Conservation (phyloP, 2,113 vertebrate genomes). For the Mirounga angustirostris region DNA sequence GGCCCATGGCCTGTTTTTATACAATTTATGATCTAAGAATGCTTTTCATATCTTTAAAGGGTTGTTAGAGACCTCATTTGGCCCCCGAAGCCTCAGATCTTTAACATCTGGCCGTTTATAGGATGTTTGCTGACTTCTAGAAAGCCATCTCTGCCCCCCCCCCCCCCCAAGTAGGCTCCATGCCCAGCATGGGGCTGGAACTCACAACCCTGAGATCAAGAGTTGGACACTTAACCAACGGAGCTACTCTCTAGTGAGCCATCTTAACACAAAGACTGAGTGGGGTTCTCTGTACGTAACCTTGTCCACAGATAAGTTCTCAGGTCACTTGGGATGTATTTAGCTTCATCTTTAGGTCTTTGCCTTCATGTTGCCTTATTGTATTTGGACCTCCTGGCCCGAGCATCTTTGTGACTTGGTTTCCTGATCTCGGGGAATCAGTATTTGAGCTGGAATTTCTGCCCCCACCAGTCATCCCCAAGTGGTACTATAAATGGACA, state of each 20-base stretch:
- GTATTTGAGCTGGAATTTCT: neutral
- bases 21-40: neutral
- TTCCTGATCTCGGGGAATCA: neutral
- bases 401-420: neutral
- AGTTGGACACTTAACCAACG: neutral
- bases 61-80: neutral
- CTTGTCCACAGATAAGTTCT: neutral
- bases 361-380: neutral
- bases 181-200: neutral
- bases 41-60: neutral
- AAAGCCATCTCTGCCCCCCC: neutral
- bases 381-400: neutral
- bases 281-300: neutral
- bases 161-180: neutral
- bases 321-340: neutral
- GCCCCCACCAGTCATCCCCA: neutral
- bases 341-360: neutral
- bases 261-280: neutral
- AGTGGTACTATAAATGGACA: neutral
- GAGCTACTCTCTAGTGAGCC: neutral
- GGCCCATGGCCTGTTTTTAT: neutral
- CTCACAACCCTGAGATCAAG: neutral
- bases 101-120: neutral
- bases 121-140: neutral
- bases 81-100: neutral